Evolutionary conservation across 2,888 invertebrate genomes (phyloP), one percentile per base, ranked within the genome.

Genomic region (Melangyna quadrimaculata): DNA sequence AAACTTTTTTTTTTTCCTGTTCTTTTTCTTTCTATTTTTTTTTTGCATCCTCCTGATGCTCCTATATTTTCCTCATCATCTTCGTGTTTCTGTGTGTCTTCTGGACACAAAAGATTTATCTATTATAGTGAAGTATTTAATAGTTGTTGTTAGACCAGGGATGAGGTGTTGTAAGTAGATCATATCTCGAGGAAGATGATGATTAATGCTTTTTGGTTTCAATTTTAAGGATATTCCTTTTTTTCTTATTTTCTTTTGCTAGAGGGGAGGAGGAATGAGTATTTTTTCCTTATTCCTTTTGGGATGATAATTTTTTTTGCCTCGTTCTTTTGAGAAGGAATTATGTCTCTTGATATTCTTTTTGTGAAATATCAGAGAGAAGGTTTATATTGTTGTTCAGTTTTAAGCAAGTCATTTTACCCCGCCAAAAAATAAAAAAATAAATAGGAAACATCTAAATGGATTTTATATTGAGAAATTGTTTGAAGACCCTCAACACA

Each of bases 151-250:
- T 81, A 77, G 86, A 81, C 86, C 48, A 70, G 77, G 86, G 86
- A 81, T 86, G 86, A 86, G 77, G 72, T 78, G 86, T 78, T 86
- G 81, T 86, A 86, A 86, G 86, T 78, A 86, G 86, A 86, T 86
- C 77, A 78, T 86, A 86, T 86, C 86, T 86, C 73, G n/a, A 29
- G 57, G 48, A 78, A 81, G 69, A 86, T 81, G 63, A 86, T 86
- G 86, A 86, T 86, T 86, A 86, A 86, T 86, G 86, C 61, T 81
- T 77, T 78, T 74, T 65, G 70, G 70, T 82, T 73, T 84, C 83
- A 84, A 63, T 70, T 70, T 84, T 84, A 74, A 74, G 83, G 57
- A 75, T 74, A 74, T 70, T 79, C 51, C 45, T 45, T 17, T 17
- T 29, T 63, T 63, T 67, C 29, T 43, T 57, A 10, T 63, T 37